A percentile compares a stretch with the other conserved stretches of the same genome.
Evolutionary conservation across 2,888 invertebrate genomes (phyloP).

Genomic region (Melinopterus prodromus): DNA sequence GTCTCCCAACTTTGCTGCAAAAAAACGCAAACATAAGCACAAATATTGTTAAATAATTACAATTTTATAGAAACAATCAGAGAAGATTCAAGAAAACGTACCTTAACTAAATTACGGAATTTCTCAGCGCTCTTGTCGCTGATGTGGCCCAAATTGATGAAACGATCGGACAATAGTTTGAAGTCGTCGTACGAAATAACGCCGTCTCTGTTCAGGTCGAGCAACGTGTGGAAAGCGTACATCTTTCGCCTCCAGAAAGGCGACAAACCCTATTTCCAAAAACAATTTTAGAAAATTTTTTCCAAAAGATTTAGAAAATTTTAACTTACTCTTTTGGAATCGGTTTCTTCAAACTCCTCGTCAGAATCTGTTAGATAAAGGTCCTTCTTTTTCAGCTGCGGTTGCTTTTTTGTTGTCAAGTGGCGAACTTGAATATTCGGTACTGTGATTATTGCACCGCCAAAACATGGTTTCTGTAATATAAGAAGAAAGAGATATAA

Average conservation of each 20-base stretch:
- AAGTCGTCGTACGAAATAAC: slow-evolving; percentile 86
- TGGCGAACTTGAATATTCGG: background rate
- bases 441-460: background rate
- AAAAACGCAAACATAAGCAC: slow-evolving; percentile 31
- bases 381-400: background rate
- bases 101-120: slow-evolving; percentile 75
- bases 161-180: slow-evolving; percentile 75
- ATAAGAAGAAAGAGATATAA: background rate
- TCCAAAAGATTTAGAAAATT: background rate
- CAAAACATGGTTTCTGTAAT: background rate
- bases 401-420: background rate
- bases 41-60: slow-evolving; percentile 18
- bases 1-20: slow-evolving; percentile 79
- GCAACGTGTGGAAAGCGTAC: slow-evolving; percentile 82
- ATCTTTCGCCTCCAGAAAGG: slow-evolving; percentile 87
- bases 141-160: slow-evolving; percentile 78
- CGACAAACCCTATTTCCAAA: slow-evolving; percentile 60
- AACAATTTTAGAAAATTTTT: background rate
- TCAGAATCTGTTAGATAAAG: slow-evolving; percentile 8
- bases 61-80: background rate
- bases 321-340: background rate
- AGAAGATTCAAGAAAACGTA: slow-evolving; percentile 52
- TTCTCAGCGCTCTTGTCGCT: slow-evolving; percentile 71
- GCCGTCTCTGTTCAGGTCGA: slow-evolving; percentile 88
- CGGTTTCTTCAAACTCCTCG: background rate